Evolutionary conservation across 2,888 invertebrate genomes (phyloP).

Genomic region (Syrista parreyssii): DNA sequence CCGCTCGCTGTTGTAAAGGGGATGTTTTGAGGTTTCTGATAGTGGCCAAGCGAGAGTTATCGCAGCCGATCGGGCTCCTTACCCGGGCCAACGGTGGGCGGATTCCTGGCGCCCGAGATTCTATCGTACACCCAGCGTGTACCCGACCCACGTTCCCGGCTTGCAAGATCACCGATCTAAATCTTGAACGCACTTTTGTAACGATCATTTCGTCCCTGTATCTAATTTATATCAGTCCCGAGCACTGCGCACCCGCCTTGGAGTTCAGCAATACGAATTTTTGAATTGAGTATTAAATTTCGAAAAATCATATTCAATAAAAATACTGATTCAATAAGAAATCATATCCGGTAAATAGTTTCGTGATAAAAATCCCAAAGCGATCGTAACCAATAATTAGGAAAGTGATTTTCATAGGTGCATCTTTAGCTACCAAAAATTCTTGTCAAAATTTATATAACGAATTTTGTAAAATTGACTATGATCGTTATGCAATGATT

Average conservation of each 20-base stretch:
- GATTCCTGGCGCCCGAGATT: conserved; percentile 47
- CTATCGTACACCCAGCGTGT: conserved; percentile 32
- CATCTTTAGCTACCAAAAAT: too few species aligned
- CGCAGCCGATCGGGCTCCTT: conserved; percentile 29
- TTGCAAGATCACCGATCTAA: conserved; percentile 5
- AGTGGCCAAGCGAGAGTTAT: conserved; percentile 28
- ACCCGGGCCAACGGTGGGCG: conserved; percentile 35
- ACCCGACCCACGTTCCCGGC: conserved; percentile 16
- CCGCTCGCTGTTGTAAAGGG: conserved; percentile 1
- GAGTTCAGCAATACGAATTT: too few species aligned
- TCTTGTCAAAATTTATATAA: too few species aligned
- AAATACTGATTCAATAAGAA: too few species aligned
- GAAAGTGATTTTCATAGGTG: too few species aligned
- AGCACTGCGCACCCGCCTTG: neutral
- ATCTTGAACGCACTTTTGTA: conserved; percentile 8
- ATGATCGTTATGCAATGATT: too few species aligned
- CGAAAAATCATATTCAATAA: too few species aligned
- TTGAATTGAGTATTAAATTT: too few species aligned
- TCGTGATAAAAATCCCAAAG: too few species aligned
- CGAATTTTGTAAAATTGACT: too few species aligned
- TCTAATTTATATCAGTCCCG: conserved; percentile 2
- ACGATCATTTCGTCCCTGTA: conserved; percentile 5
- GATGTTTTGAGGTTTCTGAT: conserved; percentile 5
- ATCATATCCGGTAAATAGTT: too few species aligned
- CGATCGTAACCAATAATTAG: too few species aligned